A percentile compares a stretch with the other conserved stretches of the same genome.
phyloP scores from a whole-genome alignment of 2,113 vertebrate species.

The Pluvialis apricaria region DNA sequence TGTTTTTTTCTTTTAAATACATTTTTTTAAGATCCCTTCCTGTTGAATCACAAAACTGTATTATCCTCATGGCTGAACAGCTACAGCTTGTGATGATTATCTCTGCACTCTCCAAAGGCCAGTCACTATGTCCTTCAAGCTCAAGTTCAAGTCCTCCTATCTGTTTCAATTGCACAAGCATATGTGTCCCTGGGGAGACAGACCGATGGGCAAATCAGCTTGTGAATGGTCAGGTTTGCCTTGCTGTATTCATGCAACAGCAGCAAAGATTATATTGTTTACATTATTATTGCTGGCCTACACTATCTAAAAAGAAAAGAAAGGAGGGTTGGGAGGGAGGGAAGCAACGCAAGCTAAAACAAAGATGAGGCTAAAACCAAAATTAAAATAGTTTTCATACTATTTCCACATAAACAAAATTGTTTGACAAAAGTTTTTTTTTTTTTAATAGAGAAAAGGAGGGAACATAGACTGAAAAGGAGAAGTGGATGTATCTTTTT shows the following conservation, averaged over 20 bases:
- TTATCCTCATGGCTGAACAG: neutral
- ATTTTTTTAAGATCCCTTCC: neutral
- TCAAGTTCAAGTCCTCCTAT: neutral
- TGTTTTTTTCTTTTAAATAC: neutral
- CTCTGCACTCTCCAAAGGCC: neutral
- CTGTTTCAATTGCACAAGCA: neutral
- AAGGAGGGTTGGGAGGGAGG: neutral
- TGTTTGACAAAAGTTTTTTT: neutral
- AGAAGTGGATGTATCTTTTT: slow-evolving; percentile 59
- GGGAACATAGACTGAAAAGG: neutral
- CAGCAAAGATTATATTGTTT: neutral
- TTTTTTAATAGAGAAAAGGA: neutral
- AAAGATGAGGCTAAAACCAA: slow-evolving; percentile 42
- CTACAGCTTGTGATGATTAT: neutral
- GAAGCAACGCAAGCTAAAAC: slow-evolving; percentile 38
- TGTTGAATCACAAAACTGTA: neutral
- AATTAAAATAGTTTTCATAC: neutral
- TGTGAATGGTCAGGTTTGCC: neutral
- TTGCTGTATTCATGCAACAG: neutral
- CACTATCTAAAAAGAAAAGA: neutral
- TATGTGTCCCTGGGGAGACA: neutral
- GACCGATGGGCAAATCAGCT: neutral
- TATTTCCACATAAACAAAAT: slow-evolving; percentile 43
- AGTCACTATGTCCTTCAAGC: neutral
- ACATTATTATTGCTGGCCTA: slow-evolving; percentile 37